Evolutionary conservation across 2,113 vertebrate genomes (phyloP), one percentile per base, ranked within the genome.

Genomic region (Chamaea fasciata): DNA sequence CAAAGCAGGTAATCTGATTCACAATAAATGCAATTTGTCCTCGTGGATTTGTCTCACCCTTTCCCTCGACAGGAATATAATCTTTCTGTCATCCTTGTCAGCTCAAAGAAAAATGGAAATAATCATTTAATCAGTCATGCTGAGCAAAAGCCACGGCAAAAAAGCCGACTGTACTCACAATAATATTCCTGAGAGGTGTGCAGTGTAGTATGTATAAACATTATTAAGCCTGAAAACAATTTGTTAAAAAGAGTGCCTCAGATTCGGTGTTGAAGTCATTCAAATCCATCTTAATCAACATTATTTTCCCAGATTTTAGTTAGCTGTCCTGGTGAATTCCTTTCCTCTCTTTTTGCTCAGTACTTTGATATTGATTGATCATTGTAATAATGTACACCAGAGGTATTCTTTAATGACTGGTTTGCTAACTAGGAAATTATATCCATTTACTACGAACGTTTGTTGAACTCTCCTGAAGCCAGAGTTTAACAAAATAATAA

Each of bases 301-400:
- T 97, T 94, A 87, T 96, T 96, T 97, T 94, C 95, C 90, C 94
- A 85, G 92, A 93, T 95, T 91, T 96, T 96, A 95, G 97, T 94
- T 95, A 96, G 95, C 96, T 95, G 96, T 97, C 86, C 93, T 89
- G 90, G 96, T 95, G 94, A 95, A 95, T 95, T 97, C 90, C 96
- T 97, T 97, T 94, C 96, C 94, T 97, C 94, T 92, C 86, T 88
- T 85, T 90, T 96, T 69, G 86, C 95, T 81, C 83, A 14, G 74
- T 87, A 83, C 95, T 94, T 79, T 68, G 90, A 64, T 89, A 82
- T 93, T 91, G 94, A 95, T 93, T 91, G 80, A 91, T 93, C 95
- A 93, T 96, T 95, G 76, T 91, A 96, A 96, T 94, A 92, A 97
- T 78, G 94, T 96, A 94, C 89, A 76, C 90, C 76, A 41, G 67